Percentiles rank a stretch among this genome's conserved stretches.
Conservation (phyloP, 1,140 invertebrate genomes). For the Belonocnema kinseyi region DNA sequence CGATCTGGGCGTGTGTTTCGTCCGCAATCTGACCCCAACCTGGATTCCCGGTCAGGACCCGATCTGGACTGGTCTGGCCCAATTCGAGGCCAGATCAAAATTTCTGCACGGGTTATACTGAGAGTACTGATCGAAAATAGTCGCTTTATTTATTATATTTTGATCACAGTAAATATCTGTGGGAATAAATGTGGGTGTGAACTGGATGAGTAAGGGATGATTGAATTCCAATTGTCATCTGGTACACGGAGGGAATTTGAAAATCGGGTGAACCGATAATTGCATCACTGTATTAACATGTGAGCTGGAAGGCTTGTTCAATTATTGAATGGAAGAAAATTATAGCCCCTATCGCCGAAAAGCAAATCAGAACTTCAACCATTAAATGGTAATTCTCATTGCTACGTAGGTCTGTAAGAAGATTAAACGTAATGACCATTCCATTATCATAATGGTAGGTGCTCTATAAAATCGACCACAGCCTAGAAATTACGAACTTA, state of each 20-base stretch:
- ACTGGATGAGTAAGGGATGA: constrained; percentile 1
- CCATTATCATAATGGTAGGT: background rate
- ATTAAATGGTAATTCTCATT: background rate
- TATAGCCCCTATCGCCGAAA: background rate
- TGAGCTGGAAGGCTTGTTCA: background rate
- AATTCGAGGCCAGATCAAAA: too few relatives aligned
- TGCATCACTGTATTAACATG: constrained; percentile 12
- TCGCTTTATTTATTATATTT: constrained; percentile 6
- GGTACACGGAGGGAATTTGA: background rate
- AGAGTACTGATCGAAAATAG: too few relatives aligned
- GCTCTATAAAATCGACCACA: constrained; percentile 1
- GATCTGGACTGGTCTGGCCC: too few relatives aligned
- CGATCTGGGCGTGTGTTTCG: too few relatives aligned
- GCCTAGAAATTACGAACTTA: too few relatives aligned
- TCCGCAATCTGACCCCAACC: too few relatives aligned
- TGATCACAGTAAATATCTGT: too few relatives aligned
- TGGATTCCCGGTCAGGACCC: too few relatives aligned
- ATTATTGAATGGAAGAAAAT: background rate
- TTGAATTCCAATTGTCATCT: background rate
- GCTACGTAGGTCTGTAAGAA: background rate
- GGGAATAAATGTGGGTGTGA: background rate
- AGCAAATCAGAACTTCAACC: background rate
- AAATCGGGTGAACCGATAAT: background rate
- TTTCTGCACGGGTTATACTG: too few relatives aligned
- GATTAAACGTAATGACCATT: constrained; percentile 4